Evolutionary conservation across 2,797 vertebrate genomes (phyloP).

Genomic region (Pseudotriccus pelzelni): DNA sequence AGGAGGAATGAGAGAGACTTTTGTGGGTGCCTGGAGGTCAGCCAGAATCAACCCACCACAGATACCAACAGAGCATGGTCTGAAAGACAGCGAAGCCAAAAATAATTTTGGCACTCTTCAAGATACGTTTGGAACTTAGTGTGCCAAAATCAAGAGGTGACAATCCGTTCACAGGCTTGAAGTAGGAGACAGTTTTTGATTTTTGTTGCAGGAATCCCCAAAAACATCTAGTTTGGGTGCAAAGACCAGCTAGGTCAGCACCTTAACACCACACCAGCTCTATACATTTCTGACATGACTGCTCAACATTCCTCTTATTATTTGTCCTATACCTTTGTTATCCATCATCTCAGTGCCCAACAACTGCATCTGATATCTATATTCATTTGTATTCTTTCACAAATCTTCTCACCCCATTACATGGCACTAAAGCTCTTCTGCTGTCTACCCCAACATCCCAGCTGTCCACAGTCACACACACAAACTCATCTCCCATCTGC

Average conservation of each 20-base stretch:
- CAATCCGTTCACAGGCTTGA: neutral
- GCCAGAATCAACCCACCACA: neutral
- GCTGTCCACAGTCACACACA: neutral
- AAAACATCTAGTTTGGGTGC: neutral
- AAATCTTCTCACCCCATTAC: neutral
- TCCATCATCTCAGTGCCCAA: neutral
- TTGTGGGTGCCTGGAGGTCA: neutral
- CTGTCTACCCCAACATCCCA: neutral
- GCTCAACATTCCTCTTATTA: neutral
- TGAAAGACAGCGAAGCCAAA: neutral
- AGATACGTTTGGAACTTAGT: neutral
- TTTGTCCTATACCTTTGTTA: neutral
- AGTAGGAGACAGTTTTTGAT: neutral
- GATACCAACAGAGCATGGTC: neutral
- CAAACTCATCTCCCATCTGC: neutral
- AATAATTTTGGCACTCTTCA: neutral
- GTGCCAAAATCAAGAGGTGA: neutral
- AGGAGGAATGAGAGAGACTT: neutral
- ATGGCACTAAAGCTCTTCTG: neutral
- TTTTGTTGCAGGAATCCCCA: neutral
- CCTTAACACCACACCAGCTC: neutral
- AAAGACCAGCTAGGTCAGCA: neutral
- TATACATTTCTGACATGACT: neutral
- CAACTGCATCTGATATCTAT: neutral
- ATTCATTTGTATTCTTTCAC: neutral